These are phyloP conservation scores for Cottoperca gobio DNA, from an alignment of 2,797 vertebrate genomes.

Conservation along the genomic window DNA sequence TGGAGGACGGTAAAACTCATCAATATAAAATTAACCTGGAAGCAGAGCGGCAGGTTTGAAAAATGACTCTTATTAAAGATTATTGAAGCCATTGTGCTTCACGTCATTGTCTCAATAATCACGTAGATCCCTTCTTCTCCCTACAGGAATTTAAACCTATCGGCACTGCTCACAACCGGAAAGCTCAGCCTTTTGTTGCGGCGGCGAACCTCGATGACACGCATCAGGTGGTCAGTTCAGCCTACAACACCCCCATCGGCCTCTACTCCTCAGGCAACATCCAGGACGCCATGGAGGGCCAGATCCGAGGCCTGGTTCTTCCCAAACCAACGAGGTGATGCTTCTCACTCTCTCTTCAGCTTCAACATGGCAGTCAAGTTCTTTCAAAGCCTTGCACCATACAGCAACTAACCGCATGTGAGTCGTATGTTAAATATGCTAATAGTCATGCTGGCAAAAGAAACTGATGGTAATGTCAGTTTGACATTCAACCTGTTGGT, in stretches of 20 bases:
- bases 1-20: slow-evolving; percentile 88
- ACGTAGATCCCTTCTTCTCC: slow-evolving; percentile 62
- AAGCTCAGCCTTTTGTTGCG: slow-evolving; percentile 94
- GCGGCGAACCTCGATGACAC: slow-evolving; percentile 96
- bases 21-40: slow-evolving; percentile 95
- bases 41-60: slow-evolving; percentile 91
- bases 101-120: not conserved
- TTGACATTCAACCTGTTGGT: not conserved
- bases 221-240: slow-evolving; percentile 96
- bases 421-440: not conserved
- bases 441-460: not conserved
- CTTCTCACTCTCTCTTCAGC: slow-evolving; percentile 9
- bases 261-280: slow-evolving; percentile 99
- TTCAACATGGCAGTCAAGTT: not conserved
- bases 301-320: slow-evolving; percentile 92
- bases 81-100: not conserved
- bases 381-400: not conserved
- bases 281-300: slow-evolving; percentile 95
- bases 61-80: not conserved
- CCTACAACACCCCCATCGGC: slow-evolving; percentile 98
- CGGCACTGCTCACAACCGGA: slow-evolving; percentile 93
- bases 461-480: not conserved
- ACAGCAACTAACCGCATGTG: not conserved
- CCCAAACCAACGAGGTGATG: slow-evolving; percentile 88
- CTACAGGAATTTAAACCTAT: slow-evolving; percentile 94